These are phyloP conservation scores for Acanthis flammea DNA, from an alignment of 2,797 vertebrate species.

Conservation along the genomic window DNA sequence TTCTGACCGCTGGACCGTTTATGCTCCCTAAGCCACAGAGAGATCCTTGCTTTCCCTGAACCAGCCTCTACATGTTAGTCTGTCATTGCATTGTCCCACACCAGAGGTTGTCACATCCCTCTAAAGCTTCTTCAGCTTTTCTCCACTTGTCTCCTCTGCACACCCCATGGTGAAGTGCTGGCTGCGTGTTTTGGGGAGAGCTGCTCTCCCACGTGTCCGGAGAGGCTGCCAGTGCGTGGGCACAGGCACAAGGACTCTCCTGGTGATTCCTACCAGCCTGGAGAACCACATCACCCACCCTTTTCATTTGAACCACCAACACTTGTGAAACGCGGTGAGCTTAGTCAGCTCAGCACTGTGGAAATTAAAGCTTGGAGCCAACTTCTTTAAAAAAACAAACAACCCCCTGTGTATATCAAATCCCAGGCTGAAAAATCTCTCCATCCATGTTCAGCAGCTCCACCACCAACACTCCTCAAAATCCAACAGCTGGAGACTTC, in stretches of 20 bases:
- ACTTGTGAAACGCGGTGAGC: background rate
- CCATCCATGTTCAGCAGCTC: background rate
- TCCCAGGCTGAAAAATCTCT: background rate
- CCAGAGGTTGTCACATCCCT: background rate
- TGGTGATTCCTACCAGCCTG: background rate
- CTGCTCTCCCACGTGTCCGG: fast-evolving
- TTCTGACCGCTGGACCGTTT: background rate
- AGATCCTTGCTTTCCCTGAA: background rate
- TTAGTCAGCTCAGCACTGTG: background rate
- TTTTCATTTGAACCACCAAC: background rate
- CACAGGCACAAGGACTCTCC: background rate
- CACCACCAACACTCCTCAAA: background rate
- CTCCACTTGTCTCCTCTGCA: background rate
- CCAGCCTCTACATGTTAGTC: background rate
- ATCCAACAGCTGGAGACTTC: background rate
- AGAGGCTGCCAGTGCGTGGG: background rate
- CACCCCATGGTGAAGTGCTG: background rate
- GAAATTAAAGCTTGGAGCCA: background rate
- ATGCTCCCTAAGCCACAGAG: background rate
- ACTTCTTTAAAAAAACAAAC: background rate
- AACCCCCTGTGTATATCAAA: background rate
- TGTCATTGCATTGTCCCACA: fast-evolving
- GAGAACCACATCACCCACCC: background rate
- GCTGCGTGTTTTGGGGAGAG: background rate
- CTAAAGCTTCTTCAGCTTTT: background rate